Conservation (phyloP, 2,113 vertebrate genomes). For the Colius striatus region DNA sequence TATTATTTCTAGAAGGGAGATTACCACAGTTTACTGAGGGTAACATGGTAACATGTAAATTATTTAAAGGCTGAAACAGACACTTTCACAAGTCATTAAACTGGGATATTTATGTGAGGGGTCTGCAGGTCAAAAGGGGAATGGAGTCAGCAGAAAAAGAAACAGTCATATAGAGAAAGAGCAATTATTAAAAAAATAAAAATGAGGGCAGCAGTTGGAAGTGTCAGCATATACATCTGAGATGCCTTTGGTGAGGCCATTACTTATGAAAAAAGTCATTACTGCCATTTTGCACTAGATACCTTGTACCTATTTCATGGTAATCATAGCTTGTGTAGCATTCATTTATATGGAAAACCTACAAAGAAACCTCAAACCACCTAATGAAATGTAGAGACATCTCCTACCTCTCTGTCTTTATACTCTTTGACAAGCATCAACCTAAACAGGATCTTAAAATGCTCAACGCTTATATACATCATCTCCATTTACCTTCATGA, state of each 20-base stretch:
- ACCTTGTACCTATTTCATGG: not conserved
- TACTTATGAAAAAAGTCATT: slow-evolving; percentile 13
- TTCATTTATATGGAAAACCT: not conserved
- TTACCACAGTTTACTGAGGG: slow-evolving; percentile 4
- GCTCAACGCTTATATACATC: not conserved
- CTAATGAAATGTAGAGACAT: not conserved
- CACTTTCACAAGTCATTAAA: slow-evolving; percentile 29
- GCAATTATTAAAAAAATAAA: slow-evolving; percentile 45
- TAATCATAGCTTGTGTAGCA: not conserved
- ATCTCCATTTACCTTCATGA: not conserved
- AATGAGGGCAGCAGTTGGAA: not conserved
- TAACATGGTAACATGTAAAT: not conserved
- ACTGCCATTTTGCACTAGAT: not conserved
- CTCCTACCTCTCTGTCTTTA: not conserved
- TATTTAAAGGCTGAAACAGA: slow-evolving; percentile 45
- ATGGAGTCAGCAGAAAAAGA: slow-evolving; percentile 3
- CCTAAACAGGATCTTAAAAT: not conserved
- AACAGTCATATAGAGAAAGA: not conserved
- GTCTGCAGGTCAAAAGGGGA: not conserved
- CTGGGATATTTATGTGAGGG: slow-evolving; percentile 22
- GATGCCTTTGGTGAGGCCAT: not conserved
- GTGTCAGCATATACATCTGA: slow-evolving; percentile 6
- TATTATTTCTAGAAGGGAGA: not conserved
- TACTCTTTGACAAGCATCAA: not conserved
- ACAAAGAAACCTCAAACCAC: not conserved